Evolutionary conservation across 2,888 invertebrate species (phyloP).

Genomic region (Microchrysa polita): DNA sequence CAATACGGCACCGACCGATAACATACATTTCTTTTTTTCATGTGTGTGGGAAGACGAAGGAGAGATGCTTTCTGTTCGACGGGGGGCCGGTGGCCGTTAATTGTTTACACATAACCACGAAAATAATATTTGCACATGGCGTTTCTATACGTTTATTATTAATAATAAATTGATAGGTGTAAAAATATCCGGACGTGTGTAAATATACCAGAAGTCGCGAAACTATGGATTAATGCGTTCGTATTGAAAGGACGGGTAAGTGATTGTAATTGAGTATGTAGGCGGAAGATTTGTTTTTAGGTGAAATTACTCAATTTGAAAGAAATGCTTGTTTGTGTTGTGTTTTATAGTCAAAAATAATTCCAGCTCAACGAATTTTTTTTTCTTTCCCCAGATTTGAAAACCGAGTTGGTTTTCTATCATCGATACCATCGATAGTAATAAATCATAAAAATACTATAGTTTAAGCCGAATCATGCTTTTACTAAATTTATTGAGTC

Average conservation of each 20-base stretch:
- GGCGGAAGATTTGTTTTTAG: conserved; percentile 15
- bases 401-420: too few species aligned
- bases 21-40: too few species aligned
- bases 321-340: not conserved
- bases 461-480: too few species aligned
- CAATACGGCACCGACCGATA: conserved; percentile 1
- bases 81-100: not conserved
- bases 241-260: conserved; percentile 17
- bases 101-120: conserved; percentile 9
- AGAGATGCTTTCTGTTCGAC: not conserved
- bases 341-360: too few species aligned
- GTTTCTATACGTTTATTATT: conserved; percentile 18
- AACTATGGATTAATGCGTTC: not conserved
- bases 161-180: conserved; percentile 29
- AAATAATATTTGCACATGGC: conserved; percentile 17
- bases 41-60: not conserved
- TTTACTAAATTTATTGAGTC: too few species aligned
- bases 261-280: conserved; percentile 21
- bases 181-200: conserved; percentile 19
- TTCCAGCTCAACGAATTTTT: too few species aligned
- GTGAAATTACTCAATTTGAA: conserved; percentile 10
- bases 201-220: conserved; percentile 1
- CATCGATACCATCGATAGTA: too few species aligned
- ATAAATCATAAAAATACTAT: too few species aligned
- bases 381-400: too few species aligned